Conservation (phyloP, 2,888 invertebrate genomes). For the Exocentrus adspersus region DNA sequence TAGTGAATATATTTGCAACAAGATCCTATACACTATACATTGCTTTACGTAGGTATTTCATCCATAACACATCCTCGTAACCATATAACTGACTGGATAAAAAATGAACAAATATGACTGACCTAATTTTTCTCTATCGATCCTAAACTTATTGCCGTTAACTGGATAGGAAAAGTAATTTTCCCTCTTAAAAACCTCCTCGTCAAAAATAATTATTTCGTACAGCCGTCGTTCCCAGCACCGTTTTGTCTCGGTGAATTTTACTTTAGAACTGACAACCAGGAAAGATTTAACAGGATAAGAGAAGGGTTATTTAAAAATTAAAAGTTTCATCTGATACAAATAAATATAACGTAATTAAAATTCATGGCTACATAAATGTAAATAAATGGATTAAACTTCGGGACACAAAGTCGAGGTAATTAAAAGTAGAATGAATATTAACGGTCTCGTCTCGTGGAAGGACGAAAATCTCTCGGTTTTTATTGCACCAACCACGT, state of each 20-base stretch:
- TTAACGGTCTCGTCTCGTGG: constrained; percentile 53
- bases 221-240: neutral
- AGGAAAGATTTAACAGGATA: constrained; percentile 7
- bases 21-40: too few relatives aligned
- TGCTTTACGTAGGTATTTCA: too few relatives aligned
- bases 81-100: too few relatives aligned
- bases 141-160: too few relatives aligned
- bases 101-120: too few relatives aligned
- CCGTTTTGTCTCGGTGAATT: neutral
- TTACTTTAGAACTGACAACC: constrained; percentile 10
- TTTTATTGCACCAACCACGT: constrained; percentile 41
- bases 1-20: too few relatives aligned
- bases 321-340: constrained; percentile 30
- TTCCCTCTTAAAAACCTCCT: too few relatives aligned
- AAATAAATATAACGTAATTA: constrained; percentile 50
- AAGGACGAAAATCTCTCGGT: constrained; percentile 48
- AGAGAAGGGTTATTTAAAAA: constrained; percentile 16
- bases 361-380: constrained; percentile 60
- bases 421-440: constrained; percentile 60
- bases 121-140: too few relatives aligned
- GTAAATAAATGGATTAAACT: constrained; percentile 59
- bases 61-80: too few relatives aligned
- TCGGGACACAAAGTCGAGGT: constrained; percentile 55
- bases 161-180: too few relatives aligned
- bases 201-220: too few relatives aligned